A percentile compares a stretch with the other conserved stretches of the same genome.
Conservation (phyloP, 2,113 vertebrate species). For the Nannobrachium achirus region DNA sequence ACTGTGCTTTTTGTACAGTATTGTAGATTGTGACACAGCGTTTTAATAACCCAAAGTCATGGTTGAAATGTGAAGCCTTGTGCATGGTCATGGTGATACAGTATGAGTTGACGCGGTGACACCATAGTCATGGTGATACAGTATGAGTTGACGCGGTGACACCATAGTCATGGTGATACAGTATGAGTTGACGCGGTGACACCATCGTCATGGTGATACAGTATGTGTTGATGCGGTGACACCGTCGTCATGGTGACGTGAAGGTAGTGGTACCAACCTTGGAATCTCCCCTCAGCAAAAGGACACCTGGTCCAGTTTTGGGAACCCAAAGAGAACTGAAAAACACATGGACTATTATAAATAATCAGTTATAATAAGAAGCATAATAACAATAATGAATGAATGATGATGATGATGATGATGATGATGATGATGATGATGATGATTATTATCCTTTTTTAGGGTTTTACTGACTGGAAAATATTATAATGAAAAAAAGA, state of each 20-base stretch:
- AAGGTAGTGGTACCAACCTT: slow-evolving; percentile 72
- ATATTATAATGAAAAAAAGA: too few relatives aligned
- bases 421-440: neutral
- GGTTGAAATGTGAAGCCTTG: neutral
- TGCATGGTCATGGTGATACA: neutral
- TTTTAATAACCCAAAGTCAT: neutral
- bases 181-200: too few relatives aligned
- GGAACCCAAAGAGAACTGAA: slow-evolving; percentile 79
- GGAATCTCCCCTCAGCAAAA: slow-evolving; percentile 76
- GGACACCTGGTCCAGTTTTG: slow-evolving; percentile 84
- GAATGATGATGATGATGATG: neutral
- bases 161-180: too few relatives aligned
- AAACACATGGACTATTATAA: slow-evolving; percentile 6
- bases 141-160: too few relatives aligned
- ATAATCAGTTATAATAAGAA: slow-evolving; percentile 1
- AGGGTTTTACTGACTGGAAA: too few relatives aligned
- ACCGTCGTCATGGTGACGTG: too few relatives aligned
- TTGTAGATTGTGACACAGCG: neutral
- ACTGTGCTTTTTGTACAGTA: too few relatives aligned
- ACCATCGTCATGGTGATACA: too few relatives aligned
- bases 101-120: too few relatives aligned
- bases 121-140: too few relatives aligned
- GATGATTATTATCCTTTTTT: slow-evolving; percentile 3
- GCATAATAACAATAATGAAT: neutral
- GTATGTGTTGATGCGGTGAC: too few relatives aligned